Conservation (phyloP, 1,140 invertebrate genomes). For the Drosophila truncata region DNA sequence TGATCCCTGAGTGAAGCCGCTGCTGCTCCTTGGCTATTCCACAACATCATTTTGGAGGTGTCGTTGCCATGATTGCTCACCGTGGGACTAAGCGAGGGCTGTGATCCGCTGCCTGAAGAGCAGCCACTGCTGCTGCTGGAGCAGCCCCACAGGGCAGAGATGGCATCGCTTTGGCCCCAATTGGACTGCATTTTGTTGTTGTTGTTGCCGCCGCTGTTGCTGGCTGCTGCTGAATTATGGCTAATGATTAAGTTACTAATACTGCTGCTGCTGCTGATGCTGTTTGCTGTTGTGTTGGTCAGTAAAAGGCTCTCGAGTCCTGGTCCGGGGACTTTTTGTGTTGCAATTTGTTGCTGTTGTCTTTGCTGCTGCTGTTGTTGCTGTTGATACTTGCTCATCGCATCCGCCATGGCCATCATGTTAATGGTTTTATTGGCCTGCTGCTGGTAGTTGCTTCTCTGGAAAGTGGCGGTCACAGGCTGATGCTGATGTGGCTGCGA, state of each 20-base stretch:
- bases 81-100: conserved; percentile 81
- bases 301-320: conserved; percentile 49
- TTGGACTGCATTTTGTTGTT: conserved; percentile 50
- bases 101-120: conserved; percentile 77
- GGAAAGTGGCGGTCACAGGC: conserved; percentile 22
- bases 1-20: conserved; percentile 61
- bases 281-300: conserved; percentile 50
- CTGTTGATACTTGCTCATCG: conserved; percentile 68
- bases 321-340: conserved; percentile 9
- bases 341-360: conserved; percentile 35
- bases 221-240: conserved; percentile 76
- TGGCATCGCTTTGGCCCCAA: conserved; percentile 70
- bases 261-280: conserved; percentile 72
- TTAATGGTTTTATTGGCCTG: conserved; percentile 53
- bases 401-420: conserved; percentile 72
- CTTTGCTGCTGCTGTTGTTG: conserved; percentile 61
- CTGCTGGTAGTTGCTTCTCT: conserved; percentile 48
- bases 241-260: conserved; percentile 85
- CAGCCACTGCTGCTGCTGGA: conserved; percentile 76
- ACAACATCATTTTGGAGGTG: conserved; percentile 68
- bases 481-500: conserved; percentile 49
- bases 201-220: conserved; percentile 25
- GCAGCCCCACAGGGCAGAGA: conserved; percentile 80
- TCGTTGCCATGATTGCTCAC: conserved; percentile 80
- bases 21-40: conserved; percentile 22